Evolutionary conservation across 2,888 invertebrate species (phyloP), one percentile per base, ranked within the genome.

Genomic region (Orthosia gothica): DNA sequence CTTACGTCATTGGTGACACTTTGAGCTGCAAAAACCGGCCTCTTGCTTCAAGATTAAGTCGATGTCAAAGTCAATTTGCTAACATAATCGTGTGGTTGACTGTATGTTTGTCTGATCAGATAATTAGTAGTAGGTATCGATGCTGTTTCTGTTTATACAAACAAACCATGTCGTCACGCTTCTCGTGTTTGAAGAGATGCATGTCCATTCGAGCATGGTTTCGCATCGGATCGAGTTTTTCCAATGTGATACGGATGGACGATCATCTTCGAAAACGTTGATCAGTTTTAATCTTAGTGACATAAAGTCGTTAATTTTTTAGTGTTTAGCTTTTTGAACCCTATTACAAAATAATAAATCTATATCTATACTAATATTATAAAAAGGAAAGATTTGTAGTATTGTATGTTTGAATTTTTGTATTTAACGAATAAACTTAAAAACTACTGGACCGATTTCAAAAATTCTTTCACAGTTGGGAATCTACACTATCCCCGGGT

Each of bases 141-240:
- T 55, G 54, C n/a, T 23, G 4, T 32, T 32, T 64, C 54, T 49
- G 55, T 65, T 64, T 57, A 65, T 9, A 76, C 20, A 66, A 73
- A 64, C 64, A 32, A 49, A 71, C 47, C 12, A 45, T 61, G 40
- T 26, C 73, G 58, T 54, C 59, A 72, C 73, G 80, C 40, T 26
- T 55, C 54, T 26, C 15, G 18, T 54, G 40, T 54, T 71, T 9
- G 18, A 54, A 79, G 59, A 26, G 72, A 59, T 75, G 79, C 32
- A 32, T 59, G 23, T 9, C 4, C 71, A 50, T 58, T 66, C 32
- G 11, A 79, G 80, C 73, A 18, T 54, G 40, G 15, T n/a, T 40
- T 40, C 45, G 23, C 16, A 50, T n/a, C 13, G 71, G 47, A 26
- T 32, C 23, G n/a, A 20, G 47, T 23, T 58, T 18, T 58, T 52